Percentiles rank a stretch among this genome's conserved stretches.
These are phyloP conservation scores for Periophthalmodon schlosseri DNA, from an alignment of 2,113 vertebrate genomes.

Conservation along the genomic window DNA sequence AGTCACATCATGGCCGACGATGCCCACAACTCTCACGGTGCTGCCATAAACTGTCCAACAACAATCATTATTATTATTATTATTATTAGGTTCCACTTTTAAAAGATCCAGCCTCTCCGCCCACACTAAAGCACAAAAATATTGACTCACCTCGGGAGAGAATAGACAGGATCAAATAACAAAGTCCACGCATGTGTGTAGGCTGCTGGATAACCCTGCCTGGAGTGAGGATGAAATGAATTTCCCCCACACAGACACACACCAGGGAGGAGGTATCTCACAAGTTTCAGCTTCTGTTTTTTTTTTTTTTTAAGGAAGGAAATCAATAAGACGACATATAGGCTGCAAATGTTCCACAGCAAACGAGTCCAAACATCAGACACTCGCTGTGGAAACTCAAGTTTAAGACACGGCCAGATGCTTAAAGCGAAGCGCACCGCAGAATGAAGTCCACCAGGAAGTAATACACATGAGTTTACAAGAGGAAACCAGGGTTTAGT, in stretches of 20 bases:
- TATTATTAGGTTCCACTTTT: not conserved
- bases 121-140: slow-evolving; percentile 26
- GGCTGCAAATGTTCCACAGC: not conserved
- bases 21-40: slow-evolving; percentile 54
- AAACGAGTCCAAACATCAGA: not conserved
- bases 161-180: slow-evolving; percentile 45
- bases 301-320: slow-evolving; percentile 52
- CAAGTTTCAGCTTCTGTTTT: slow-evolving; percentile 36
- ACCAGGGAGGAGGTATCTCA: not conserved
- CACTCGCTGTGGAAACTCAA: not conserved
- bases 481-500: slow-evolving; percentile 4
- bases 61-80: not conserved
- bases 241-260: slow-evolving; percentile 23
- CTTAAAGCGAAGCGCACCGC: too few relatives aligned
- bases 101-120: slow-evolving; percentile 7
- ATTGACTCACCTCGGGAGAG: slow-evolving; percentile 62
- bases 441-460: not conserved
- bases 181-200: slow-evolving; percentile 56
- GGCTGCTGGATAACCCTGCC: slow-evolving; percentile 38
- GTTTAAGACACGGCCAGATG: not conserved
- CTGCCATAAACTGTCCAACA: slow-evolving; percentile 36
- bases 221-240: slow-evolving; percentile 31
- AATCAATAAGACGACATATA: slow-evolving; percentile 17
- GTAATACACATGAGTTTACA: not conserved
- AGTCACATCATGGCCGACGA: slow-evolving; percentile 65